Evolutionary conservation across 2,888 invertebrate species (phyloP), one percentile per base, ranked within the genome.

Genomic region (Clepsis dumicolana): DNA sequence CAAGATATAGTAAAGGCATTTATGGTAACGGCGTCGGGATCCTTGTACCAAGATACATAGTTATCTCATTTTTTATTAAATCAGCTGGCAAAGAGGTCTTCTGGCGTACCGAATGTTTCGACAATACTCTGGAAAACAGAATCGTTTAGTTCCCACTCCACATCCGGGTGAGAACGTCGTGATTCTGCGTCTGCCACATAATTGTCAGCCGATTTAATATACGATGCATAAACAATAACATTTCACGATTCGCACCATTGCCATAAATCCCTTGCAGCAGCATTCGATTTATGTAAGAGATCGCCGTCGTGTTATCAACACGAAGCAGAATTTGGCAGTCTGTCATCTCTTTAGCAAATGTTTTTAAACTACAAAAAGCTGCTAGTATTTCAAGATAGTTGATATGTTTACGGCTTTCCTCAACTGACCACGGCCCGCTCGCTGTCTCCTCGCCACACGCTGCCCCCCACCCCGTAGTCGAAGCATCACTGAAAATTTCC

Each of bases 291-390:
- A 70, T 60, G 44, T 72, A 72, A 14, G 66, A 64, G 1, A 73
- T 72, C 0, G 72, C 74, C 2, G 71, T 73, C 0, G 73, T 72
- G 48, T 73, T 73, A 56, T 74, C 72, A 2, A 74, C 62, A 7
- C 72, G 60, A 12, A 74, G 38, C 1, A 73, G 56, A 48, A 70
- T 70, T 41, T 70, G 60, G 29, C 68, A 68, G 44, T 64, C 35
- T 14, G n/a, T n/a, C 18, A 41, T 60, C 3, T 12, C 16, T 27
- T 65, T 64, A 21, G 70, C 65, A 70, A 72, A 71, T 25, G 14
- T 16, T n/a, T 59, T 59, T 44, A 59, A 41, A 8, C 65, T 41
- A 1, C 61, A 61, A 27, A 61, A 66, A 4, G 65, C 65, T 3
- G 65, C 65, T 2, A 59, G 10, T 35, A 65, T 56, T 41, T 65